Evolutionary conservation across 2,888 invertebrate genomes (phyloP).

Genomic region (Melieria omissa): DNA sequence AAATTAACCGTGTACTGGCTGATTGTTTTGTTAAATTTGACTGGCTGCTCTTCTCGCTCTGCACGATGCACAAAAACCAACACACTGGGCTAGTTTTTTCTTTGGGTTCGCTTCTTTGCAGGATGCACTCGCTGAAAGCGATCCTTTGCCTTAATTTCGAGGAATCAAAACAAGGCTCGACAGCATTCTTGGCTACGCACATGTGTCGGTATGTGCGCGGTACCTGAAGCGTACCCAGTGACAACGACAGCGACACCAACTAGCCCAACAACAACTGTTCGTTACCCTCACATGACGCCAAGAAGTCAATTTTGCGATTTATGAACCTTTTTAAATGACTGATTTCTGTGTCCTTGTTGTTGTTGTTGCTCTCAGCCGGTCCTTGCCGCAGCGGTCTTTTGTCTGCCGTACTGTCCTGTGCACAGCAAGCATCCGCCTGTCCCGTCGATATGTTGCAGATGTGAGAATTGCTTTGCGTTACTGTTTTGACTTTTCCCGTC

Average conservation of each 20-base stretch:
- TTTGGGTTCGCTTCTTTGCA: too few species aligned
- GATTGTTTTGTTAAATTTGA: constrained; percentile 55
- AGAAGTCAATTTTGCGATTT: constrained; percentile 62
- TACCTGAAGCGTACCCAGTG: too few species aligned
- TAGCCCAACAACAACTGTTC: too few species aligned
- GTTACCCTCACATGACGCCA: constrained; percentile 48
- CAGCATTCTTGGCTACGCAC: too few species aligned
- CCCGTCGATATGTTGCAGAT: constrained; percentile 23
- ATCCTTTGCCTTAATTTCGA: too few species aligned
- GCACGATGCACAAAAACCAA: too few species aligned
- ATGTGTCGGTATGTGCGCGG: too few species aligned
- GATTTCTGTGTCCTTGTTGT: constrained; percentile 48
- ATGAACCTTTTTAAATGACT: constrained; percentile 64
- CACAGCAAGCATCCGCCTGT: background rate
- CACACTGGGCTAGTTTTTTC: too few species aligned
- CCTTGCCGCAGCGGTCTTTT: constrained; percentile 10
- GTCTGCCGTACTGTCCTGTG: constrained; percentile 8
- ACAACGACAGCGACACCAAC: too few species aligned
- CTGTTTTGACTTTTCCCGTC: constrained; percentile 26
- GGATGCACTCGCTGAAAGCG: too few species aligned
- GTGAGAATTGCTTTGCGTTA: constrained; percentile 28
- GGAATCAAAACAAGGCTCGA: too few species aligned
- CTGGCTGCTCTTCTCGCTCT: too few species aligned
- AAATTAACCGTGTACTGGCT: constrained; percentile 58
- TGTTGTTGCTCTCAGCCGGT: constrained; percentile 3